Evolutionary conservation across 2,888 invertebrate genomes (phyloP), one percentile per base, ranked within the genome.

Genomic region (Temnothorax rugatulus): DNA sequence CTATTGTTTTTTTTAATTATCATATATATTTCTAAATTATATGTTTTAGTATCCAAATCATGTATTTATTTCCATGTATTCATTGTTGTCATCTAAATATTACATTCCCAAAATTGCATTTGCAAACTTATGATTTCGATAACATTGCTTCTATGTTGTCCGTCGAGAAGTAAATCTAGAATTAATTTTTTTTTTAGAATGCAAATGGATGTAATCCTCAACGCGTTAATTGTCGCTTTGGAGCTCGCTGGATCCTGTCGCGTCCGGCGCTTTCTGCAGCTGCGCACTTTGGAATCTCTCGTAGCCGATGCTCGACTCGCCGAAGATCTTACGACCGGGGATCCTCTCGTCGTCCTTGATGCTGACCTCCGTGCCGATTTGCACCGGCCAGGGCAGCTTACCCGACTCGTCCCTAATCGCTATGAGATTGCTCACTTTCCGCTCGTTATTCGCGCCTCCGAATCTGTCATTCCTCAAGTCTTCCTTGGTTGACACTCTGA

Each of bases 341-440:
- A 93, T 90, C 54, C 93, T 92, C 9, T 94, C 94, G 61, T 93
- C 93, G 4, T 94, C 93, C 82, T 94, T 95, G n/a, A 94, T 91
- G 82, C 88, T 94, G 1, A 94, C 91, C 77, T 95, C 93, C 0
- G 94, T 91, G 5, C 93, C 93, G 25, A 94, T 91, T 68, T 94
- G 92, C 21, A 94, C 91, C 3, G 94, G 92, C 94, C 95, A 94
- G 0, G 93, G 94, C 9, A 92, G 15, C 15, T 92, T 91, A 4
- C 89, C 84, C 1, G 66, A 4, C 7, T 92, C 91, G 34, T 90
- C 89, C 11, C 89, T 88, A 13, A 86, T 84, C 7, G 88, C 59
- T 2, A 90, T 74, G 44, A 90, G 90, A 85, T 85, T 90, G 34
- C 86, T 89, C 63, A 89, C 69, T 73, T 90, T 90, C 29, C 89